A percentile compares a stretch with the other conserved stretches of the same genome.
phyloP scores from a whole-genome alignment of 1,140 invertebrate genomes.

The Formica exsecta region DNA sequence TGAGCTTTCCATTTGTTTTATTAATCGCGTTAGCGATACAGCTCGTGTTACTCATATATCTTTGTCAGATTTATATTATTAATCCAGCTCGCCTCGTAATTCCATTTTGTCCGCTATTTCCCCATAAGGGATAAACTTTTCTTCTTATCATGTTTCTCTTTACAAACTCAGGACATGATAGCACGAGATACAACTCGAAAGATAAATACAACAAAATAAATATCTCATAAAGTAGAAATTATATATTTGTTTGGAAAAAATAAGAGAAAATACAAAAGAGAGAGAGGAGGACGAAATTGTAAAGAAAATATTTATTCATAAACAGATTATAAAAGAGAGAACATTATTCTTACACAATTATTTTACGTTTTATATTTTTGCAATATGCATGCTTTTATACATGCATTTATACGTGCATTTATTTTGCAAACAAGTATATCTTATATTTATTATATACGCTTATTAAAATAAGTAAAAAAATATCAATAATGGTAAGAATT shows the following conservation, averaged over 20 bases:
- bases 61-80: background rate
- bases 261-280: background rate
- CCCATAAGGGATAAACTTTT: background rate
- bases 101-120: background rate
- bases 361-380: background rate
- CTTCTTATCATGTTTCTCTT: constrained; percentile 2
- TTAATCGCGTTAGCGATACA: too few relatives aligned
- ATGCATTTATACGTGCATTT: too few relatives aligned
- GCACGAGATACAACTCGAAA: background rate
- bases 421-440: too few relatives aligned
- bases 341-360: background rate
- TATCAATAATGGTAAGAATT: too few relatives aligned
- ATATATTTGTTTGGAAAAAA: background rate
- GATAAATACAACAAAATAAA: background rate
- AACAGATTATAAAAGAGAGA: background rate
- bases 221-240: background rate
- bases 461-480: too few relatives aligned
- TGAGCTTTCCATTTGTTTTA: too few relatives aligned
- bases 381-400: too few relatives aligned
- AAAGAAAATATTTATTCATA: background rate
- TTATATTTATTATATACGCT: too few relatives aligned
- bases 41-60: background rate
- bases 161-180: background rate
- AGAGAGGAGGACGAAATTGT: background rate
- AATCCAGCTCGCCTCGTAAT: background rate